These are phyloP conservation scores for Pseudotriccus pelzelni DNA, from an alignment of 2,797 vertebrate species.

Conservation along the genomic window DNA sequence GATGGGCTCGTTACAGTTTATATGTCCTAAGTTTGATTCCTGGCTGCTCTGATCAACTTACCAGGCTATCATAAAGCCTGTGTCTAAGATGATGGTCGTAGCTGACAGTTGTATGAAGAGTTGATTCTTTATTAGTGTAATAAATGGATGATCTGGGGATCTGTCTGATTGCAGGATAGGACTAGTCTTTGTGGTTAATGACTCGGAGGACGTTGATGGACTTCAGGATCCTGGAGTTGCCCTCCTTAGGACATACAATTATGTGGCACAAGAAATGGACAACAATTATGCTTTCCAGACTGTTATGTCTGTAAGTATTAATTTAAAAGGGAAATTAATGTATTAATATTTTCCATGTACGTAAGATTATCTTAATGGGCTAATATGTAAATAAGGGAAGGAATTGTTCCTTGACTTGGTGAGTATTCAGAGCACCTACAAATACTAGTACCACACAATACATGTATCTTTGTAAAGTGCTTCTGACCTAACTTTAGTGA, in stretches of 20 bases:
- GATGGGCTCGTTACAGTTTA: background rate
- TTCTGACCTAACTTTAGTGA: background rate
- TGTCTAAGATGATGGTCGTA: background rate
- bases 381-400: background rate
- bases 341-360: background rate
- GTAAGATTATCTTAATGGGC: background rate
- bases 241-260: slow-evolving; percentile 92
- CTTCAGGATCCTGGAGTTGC: slow-evolving; percentile 93
- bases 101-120: background rate
- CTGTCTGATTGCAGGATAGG: slow-evolving; percentile 83
- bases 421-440: background rate
- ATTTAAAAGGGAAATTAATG: background rate
- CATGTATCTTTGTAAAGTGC: background rate
- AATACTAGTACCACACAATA: background rate
- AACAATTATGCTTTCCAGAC: slow-evolving; percentile 90
- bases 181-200: slow-evolving; percentile 92
- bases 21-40: background rate
- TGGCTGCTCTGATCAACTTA: background rate
- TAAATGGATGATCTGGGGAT: background rate
- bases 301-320: slow-evolving; percentile 85
- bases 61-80: background rate
- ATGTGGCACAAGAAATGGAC: slow-evolving; percentile 90
- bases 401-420: background rate
- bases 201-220: slow-evolving; percentile 88
- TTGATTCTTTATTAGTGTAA: background rate